Percentiles rank a stretch among this genome's conserved stretches.
These are phyloP conservation scores for Ametastegia equiseti DNA, from an alignment of 2,888 invertebrate genomes.

Conservation along the genomic window DNA sequence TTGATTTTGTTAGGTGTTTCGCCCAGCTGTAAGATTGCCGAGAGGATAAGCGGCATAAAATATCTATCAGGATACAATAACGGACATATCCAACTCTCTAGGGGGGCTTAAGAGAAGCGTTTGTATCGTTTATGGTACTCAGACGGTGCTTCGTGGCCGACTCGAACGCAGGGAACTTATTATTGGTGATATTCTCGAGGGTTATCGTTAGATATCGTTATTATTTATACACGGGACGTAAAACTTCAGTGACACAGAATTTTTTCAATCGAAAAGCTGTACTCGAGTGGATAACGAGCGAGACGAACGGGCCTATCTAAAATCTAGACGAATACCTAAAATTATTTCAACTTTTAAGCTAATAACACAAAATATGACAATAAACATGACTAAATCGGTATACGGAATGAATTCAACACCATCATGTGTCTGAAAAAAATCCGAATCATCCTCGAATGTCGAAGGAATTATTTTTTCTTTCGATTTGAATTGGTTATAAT, in stretches of 20 bases:
- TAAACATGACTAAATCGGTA: background rate
- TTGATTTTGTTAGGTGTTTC: conserved; percentile 42
- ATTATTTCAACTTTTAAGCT: background rate
- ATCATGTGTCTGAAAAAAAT: background rate
- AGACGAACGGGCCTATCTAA: background rate
- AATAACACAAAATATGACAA: background rate
- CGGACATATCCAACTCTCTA: conserved; percentile 41
- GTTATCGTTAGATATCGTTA: conserved; percentile 22
- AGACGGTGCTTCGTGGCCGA: conserved; percentile 22
- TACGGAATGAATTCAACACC: background rate
- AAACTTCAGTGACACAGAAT: background rate
- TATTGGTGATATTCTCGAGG: conserved; percentile 32
- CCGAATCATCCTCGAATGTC: background rate
- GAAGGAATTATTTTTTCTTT: background rate
- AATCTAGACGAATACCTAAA: background rate
- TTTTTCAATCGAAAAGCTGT: background rate
- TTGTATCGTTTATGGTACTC: conserved; percentile 45
- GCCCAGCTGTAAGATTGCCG: conserved; percentile 27
- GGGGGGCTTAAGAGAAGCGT: conserved; percentile 38
- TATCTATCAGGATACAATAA: conserved; percentile 48
- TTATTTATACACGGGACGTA: conserved; percentile 29
- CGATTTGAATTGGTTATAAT: background rate
- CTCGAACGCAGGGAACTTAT: conserved; percentile 26
- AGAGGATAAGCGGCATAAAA: conserved; percentile 45
- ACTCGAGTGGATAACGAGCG: background rate